These are phyloP conservation scores for Himalopsyche phryganea DNA, from an alignment of 1,140 invertebrate species.

Conservation along the genomic window DNA sequence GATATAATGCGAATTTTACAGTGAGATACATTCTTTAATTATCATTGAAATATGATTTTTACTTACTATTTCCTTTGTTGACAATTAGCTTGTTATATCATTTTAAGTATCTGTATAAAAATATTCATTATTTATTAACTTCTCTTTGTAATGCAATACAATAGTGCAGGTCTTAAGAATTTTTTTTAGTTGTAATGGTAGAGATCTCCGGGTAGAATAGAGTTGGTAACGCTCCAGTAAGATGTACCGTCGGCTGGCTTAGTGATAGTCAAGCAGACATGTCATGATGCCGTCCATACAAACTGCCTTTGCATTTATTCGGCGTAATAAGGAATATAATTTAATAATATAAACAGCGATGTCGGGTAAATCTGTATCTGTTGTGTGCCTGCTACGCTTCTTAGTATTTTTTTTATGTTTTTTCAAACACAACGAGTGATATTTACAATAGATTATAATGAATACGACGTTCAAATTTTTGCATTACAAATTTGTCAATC, in stretches of 20 bases:
- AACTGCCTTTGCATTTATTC: constrained; percentile 24
- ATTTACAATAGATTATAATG: constrained; percentile 19
- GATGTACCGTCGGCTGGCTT: constrained; percentile 11
- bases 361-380: constrained; percentile 3
- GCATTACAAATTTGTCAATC: background rate
- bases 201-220: background rate
- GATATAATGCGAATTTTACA: too few species aligned
- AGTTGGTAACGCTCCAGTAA: background rate
- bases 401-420: constrained; percentile 8
- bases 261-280: constrained; percentile 30
- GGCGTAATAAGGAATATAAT: constrained; percentile 2
- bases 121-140: too few species aligned
- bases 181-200: background rate
- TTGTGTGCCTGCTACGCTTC: constrained; percentile 17
- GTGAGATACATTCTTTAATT: too few species aligned
- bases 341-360: background rate
- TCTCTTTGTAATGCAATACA: too few species aligned
- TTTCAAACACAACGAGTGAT: constrained; percentile 14
- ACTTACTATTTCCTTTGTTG: too few species aligned
- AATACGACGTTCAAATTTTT: constrained; percentile 11
- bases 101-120: too few species aligned
- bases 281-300: constrained; percentile 30
- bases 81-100: too few species aligned
- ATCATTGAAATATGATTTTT: too few species aligned
- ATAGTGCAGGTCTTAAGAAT: too few species aligned